Evolutionary conservation across 2,888 invertebrate species (phyloP), one percentile per base, ranked within the genome.

Genomic region (Taphrorychus bicolor): DNA sequence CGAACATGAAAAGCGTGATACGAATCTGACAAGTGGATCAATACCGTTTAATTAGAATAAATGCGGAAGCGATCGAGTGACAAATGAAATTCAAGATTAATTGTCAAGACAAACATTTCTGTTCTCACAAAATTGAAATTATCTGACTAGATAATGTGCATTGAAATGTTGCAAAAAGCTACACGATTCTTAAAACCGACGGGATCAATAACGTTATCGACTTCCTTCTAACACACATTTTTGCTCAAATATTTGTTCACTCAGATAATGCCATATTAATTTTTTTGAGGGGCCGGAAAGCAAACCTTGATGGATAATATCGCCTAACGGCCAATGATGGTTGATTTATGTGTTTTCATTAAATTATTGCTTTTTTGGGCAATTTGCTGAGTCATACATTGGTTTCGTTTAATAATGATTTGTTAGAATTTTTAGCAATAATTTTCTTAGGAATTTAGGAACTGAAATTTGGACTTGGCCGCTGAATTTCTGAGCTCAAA

Each of bases 201-300:
- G 11, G 7, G 19, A 52, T 22, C 52, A 19, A 18, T 52, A 52
- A 21, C 11, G 7, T 19, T 52, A 18, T 21, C 14, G 19, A 52
- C 19, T 45, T 65, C 45, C 52, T 14, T 19, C 21, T 54, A 18
- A 48, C 24, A 42, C 32, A 48, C 57, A 40, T 65, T 60, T 49
- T 60, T 51, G 56, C 56, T 54, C 60, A 66, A 66, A 66, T 66
- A 66, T 66, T 66, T 60, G 41, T 49, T 51, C 16, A 41, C 23
- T 40, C 48, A 51, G 60, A 60, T 60, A 66, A 66, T 17, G 57
- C 42, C 45, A 60, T 66, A 66, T 66, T 66, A 66, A 66, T 66
- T 66, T n/a, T n/a, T 65, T 64, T 66, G 32, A 42, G 60, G 66
- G 60, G 14, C 56, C 16, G 57, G 22, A 40, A 57, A 41, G 54